Percentiles rank a stretch among this genome's conserved stretches.
Conservation (phyloP, 2,888 invertebrate species). For the Cinara cedri region DNA sequence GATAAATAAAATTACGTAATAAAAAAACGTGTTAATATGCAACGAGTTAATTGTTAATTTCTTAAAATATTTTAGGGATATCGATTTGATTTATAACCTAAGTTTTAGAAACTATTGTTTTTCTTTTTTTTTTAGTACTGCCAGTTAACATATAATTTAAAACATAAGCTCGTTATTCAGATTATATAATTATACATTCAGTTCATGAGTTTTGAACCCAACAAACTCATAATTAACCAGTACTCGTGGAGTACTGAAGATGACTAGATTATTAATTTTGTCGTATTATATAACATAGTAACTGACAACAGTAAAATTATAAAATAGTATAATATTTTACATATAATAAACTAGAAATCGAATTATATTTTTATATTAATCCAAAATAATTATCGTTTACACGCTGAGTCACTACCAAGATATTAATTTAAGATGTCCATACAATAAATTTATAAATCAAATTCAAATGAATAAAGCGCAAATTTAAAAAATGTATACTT, state of each 20-base stretch:
- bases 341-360: neutral
- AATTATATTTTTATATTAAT: too few relatives aligned
- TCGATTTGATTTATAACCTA: neutral
- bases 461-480: too few relatives aligned
- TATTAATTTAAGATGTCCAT: too few relatives aligned
- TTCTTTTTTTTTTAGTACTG: neutral
- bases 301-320: neutral
- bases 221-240: slow-evolving; percentile 24
- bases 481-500: too few relatives aligned
- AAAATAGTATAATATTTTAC: neutral
- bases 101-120: neutral
- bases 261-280: slow-evolving; percentile 23
- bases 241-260: neutral
- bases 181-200: slow-evolving; percentile 39
- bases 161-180: neutral
- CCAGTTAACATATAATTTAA: slow-evolving; percentile 7
- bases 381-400: too few relatives aligned
- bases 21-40: too few relatives aligned
- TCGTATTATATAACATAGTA: neutral
- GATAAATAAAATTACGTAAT: too few relatives aligned
- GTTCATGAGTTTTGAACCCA: slow-evolving; percentile 38
- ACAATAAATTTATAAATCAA: too few relatives aligned
- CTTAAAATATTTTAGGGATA: too few relatives aligned
- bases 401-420: too few relatives aligned
- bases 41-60: too few relatives aligned